Evolutionary conservation across 2,113 vertebrate species (phyloP), one percentile per base, ranked within the genome.

Genomic region (Mormyrus iriodes): DNA sequence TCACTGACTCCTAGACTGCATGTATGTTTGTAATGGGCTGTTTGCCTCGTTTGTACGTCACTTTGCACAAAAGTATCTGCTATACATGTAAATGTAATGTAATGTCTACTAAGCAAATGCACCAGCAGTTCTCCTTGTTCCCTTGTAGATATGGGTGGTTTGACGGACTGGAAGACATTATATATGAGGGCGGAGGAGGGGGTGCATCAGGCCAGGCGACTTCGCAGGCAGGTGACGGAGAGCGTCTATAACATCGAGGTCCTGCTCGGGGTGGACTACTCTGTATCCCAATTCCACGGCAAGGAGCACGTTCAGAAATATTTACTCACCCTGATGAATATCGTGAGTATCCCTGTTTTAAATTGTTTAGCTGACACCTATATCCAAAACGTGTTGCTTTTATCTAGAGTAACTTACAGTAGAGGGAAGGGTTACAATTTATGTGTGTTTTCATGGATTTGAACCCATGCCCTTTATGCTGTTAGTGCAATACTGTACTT

Each of bases 241-340:
- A 95, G 96, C 0, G 95, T 96, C 87, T 98, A 96, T 93, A 97
- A 97, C 94, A 97, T 97, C 0, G 97, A 98, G 90, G 97, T 99
- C 7, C 94, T 99, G 52, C 94, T 99, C 86, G 98, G 98, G 0
- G 98, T 98, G 13, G 98, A 99, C 48, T 98, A 98, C 93, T 99
- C 98, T 0, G 97, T 99, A 89, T 97, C 99, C 85, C 96, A 97
- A 10, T 99, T 99, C 94, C 98, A 99, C 0, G 97, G 98, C 53
- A 95, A 97, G 91, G 97, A 99, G 73, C 96, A 99, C 0, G 97
- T 99, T 88, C 97, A 99, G 95, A 98, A 98, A 89, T 99, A 99
- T 93, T 96, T 99, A 58, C 96, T 99, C 89, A 99, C 98, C 0
- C 94, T 99, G 90, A 98, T 99, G 97, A 99, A 99, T 85, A 99